Conservation (phyloP, 2,113 vertebrate species). For the Python bivittatus region DNA sequence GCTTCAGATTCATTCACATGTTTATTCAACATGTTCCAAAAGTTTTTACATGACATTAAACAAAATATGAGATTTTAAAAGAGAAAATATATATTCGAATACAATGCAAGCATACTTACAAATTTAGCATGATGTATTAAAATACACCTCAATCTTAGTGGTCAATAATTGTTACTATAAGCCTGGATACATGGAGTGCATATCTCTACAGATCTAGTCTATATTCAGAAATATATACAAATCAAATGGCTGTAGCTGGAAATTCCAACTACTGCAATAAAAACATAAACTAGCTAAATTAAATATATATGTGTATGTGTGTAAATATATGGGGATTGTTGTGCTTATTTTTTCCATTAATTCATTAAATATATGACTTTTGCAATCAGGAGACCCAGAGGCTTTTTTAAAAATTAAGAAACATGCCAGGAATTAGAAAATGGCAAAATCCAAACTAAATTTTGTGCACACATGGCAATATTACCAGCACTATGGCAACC, state of each 20-base stretch:
- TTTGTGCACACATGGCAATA: background rate
- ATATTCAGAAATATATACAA: background rate
- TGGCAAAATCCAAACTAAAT: background rate
- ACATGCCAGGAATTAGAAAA: background rate
- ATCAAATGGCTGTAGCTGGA: background rate
- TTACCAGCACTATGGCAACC: background rate
- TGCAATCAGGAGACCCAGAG: background rate
- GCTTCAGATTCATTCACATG: background rate
- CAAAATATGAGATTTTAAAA: background rate
- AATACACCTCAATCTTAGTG: background rate
- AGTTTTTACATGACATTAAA: background rate
- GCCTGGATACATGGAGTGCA: background rate
- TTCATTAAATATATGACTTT: background rate
- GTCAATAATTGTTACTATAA: background rate
- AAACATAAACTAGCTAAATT: background rate
- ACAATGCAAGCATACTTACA: slow-evolving; percentile 13
- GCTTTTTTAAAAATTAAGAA: background rate
- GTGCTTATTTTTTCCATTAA: background rate
- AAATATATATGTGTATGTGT: background rate
- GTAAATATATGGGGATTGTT: background rate
- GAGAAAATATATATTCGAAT: background rate
- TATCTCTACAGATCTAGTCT: background rate
- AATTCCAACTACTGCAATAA: background rate
- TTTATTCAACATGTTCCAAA: slow-evolving; percentile 29
- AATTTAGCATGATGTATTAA: background rate